Base-by-base conservation (phyloP, 2,888 invertebrate species). In the Netelia virgata region DNA sequence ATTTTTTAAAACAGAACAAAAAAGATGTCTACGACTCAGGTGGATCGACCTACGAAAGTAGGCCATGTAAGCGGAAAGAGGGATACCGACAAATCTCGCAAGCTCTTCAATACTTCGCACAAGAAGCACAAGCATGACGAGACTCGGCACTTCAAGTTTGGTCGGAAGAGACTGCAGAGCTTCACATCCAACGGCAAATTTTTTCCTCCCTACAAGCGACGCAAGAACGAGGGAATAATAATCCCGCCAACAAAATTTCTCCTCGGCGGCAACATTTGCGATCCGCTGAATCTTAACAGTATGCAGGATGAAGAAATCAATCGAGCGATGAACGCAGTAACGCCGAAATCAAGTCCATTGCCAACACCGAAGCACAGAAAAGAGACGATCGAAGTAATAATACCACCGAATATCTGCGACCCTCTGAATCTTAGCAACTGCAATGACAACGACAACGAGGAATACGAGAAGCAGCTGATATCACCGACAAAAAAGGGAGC, bases 191-290 rank as follows among this genome's bases (percentile, higher is more conserved):
- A 95, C 88, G 96, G 96, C 1, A 97, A 97, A 92, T 96, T 96
- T 93, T 96, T 96, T 92, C 95, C 96, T 68, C 96, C 96, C 0
- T 96, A 96, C 89, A 97, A 97, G 90, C 95, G 97, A 80, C 95
- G 96, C 72, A 96, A 97, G 87, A 97, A 97, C 90, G 96, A 96
- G 87, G 92, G 92, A n/a, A 95, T 95, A 77, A 96, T 97, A 87
- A 97, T 98, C 90, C 96, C 98, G 73, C 98, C 99, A 0, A 98
- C 98, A 0, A 98, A 98, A 93, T 99, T 99, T 94, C 94, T 98
- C 3, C 95, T 99, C 1, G 99, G 99, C 63, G 99, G 99, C 9
- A 99, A 98, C 93, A 98, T 98, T 88, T 97, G 97, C 88, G 99
- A 99, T 95, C 99, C 99, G 0, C 94, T 99, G 64, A 99, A 99